Evolutionary conservation across 2,888 invertebrate genomes (phyloP).

Genomic region (Prosapia bicincta): DNA sequence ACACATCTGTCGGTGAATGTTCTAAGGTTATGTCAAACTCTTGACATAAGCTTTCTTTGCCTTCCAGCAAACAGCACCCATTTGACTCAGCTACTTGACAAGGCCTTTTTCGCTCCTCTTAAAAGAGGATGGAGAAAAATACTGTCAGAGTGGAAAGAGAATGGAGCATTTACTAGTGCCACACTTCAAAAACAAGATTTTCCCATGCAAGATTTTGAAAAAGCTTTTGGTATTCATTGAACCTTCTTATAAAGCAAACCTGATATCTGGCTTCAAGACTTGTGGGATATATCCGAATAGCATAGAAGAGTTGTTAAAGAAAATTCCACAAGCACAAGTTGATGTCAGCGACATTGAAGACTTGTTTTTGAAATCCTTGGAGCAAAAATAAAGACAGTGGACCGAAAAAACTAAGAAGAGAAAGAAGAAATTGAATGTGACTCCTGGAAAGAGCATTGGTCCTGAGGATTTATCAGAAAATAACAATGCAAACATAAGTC

Average conservation of each 20-base stretch:
- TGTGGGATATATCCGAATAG: constrained; percentile 12
- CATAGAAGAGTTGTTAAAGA: not conserved
- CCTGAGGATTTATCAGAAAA: constrained; percentile 1
- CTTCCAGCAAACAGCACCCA: not conserved
- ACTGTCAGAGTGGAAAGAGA: not conserved
- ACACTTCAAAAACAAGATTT: not conserved
- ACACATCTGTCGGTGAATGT: not conserved
- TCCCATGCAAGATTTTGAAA: not conserved
- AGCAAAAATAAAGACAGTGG: not conserved
- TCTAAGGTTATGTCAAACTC: not conserved
- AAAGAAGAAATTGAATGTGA: not conserved
- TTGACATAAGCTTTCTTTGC: not conserved
- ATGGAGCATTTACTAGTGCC: not conserved
- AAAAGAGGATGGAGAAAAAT: not conserved
- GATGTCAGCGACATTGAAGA: constrained; percentile 1
- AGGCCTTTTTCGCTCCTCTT: not conserved
- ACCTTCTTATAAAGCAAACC: constrained; percentile 2
- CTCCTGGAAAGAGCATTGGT: constrained; percentile 5
- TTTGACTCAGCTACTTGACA: not conserved
- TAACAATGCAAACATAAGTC: not conserved
- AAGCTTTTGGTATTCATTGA: not conserved
- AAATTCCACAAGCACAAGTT: constrained; percentile 10
- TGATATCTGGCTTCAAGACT: constrained; percentile 4
- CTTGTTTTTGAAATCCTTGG: not conserved
- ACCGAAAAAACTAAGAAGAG: not conserved